Evolutionary conservation across 2,888 invertebrate genomes (phyloP).

Genomic region (Chironomus tentans): DNA sequence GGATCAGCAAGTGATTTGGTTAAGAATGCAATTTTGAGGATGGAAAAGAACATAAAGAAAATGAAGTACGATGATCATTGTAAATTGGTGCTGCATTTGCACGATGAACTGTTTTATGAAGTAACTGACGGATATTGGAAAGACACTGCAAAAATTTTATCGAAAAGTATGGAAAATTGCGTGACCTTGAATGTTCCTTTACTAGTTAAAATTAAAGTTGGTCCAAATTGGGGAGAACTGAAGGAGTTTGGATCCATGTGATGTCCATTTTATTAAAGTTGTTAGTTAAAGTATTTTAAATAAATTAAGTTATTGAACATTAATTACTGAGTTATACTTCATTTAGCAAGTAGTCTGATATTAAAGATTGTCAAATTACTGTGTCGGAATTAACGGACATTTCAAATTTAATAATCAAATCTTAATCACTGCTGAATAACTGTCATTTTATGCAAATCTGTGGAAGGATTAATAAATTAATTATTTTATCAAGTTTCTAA

Average conservation of each 20-base stretch:
- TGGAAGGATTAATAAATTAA: too few relatives aligned
- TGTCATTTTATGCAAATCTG: too few relatives aligned
- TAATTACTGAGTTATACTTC: too few relatives aligned
- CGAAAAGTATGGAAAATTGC: constrained; percentile 71
- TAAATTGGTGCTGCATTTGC: constrained; percentile 74
- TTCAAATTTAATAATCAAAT: too few relatives aligned
- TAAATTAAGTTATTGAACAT: too few relatives aligned
- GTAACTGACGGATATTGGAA: constrained; percentile 52
- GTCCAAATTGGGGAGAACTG: constrained; percentile 65
- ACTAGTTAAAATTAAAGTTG: constrained; percentile 78
- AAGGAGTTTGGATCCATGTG: background rate
- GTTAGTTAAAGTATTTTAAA: too few relatives aligned
- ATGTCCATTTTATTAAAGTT: too few relatives aligned
- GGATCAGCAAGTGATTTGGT: constrained; percentile 95
- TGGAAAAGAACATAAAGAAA: constrained; percentile 51
- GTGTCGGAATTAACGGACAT: too few relatives aligned
- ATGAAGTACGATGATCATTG: constrained; percentile 36
- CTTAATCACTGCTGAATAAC: too few relatives aligned
- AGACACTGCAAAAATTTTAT: constrained; percentile 54
- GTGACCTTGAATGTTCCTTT: constrained; percentile 66
- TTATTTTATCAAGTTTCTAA: too few relatives aligned
- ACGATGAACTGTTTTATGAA: constrained; percentile 95
- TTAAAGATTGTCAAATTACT: too few relatives aligned
- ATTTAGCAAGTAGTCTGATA: too few relatives aligned
- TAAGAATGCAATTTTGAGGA: constrained; percentile 77